A percentile compares a stretch with the other conserved stretches of the same genome.
Conservation (phyloP, 2,113 vertebrate genomes). For the Damaliscus lunatus region DNA sequence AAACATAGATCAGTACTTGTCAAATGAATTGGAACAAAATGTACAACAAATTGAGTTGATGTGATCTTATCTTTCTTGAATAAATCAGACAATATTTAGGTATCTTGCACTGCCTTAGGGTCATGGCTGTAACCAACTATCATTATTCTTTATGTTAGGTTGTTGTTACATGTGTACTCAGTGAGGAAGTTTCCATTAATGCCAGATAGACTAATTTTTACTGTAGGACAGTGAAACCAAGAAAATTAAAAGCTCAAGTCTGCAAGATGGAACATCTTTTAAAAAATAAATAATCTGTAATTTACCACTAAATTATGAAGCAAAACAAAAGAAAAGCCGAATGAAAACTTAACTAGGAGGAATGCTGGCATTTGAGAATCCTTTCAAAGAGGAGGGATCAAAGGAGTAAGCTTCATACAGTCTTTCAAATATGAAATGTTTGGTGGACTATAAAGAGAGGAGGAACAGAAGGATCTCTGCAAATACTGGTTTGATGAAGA, state of each 20-base stretch:
- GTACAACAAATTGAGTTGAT: not conserved
- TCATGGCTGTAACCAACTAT: not conserved
- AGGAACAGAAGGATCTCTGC: not conserved
- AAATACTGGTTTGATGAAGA: constrained; percentile 23
- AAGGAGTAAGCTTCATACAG: not conserved
- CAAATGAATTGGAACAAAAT: constrained; percentile 10
- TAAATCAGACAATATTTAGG: not conserved
- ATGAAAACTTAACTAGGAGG: not conserved
- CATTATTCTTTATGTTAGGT: not conserved
- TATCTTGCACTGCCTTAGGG: not conserved
- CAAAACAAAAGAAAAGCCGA: not conserved
- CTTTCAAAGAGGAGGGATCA: not conserved
- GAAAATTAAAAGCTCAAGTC: not conserved
- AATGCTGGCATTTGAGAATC: not conserved
- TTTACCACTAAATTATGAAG: not conserved
- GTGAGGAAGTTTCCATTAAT: not conserved
- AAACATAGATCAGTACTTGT: not conserved
- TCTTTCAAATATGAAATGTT: not conserved
- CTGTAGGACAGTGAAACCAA: not conserved
- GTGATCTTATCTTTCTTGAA: not conserved
- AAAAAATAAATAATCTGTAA: not conserved
- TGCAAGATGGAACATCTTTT: not conserved
- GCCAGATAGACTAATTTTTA: not conserved
- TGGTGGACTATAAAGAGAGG: not conserved
- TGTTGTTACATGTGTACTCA: not conserved